phyloP scores from a whole-genome alignment of 2,797 vertebrate species.

The Odontamblyopus rebecca region DNA sequence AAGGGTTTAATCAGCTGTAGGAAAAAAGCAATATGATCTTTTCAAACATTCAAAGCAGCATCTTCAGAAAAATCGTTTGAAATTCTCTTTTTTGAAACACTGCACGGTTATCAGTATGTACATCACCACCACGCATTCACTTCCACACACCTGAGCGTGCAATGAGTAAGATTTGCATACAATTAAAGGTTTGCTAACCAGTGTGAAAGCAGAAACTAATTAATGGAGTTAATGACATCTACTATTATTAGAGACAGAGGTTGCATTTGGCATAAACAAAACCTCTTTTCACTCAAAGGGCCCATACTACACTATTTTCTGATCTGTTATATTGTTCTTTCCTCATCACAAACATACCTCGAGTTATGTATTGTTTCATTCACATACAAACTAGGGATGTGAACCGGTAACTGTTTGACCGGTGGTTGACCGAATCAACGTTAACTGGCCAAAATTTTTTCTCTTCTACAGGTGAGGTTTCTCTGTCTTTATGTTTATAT shows the following conservation, averaged over 20 bases:
- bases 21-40: slow-evolving; percentile 5
- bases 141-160: slow-evolving; percentile 30
- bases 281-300: too few relatives aligned
- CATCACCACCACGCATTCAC: slow-evolving; percentile 12
- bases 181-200: slow-evolving; percentile 45
- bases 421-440: too few relatives aligned
- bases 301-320: too few relatives aligned
- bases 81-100: slow-evolving; percentile 21
- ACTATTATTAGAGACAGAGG: slow-evolving; percentile 21
- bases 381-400: too few relatives aligned
- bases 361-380: too few relatives aligned
- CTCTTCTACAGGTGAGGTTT: too few relatives aligned
- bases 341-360: too few relatives aligned
- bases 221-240: slow-evolving; percentile 37
- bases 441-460: too few relatives aligned
- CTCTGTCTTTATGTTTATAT: too few relatives aligned
- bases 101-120: slow-evolving; percentile 15
- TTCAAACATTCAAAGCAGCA: slow-evolving; percentile 13
- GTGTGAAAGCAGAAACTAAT: slow-evolving; percentile 12
- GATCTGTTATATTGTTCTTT: too few relatives aligned
- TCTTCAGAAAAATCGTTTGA: slow-evolving; percentile 10
- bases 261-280: too few relatives aligned
- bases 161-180: slow-evolving; percentile 42
- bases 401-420: too few relatives aligned
- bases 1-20: slow-evolving; percentile 51